Conservation (phyloP, 2,113 vertebrate species). For the Hoplias malabaricus region DNA sequence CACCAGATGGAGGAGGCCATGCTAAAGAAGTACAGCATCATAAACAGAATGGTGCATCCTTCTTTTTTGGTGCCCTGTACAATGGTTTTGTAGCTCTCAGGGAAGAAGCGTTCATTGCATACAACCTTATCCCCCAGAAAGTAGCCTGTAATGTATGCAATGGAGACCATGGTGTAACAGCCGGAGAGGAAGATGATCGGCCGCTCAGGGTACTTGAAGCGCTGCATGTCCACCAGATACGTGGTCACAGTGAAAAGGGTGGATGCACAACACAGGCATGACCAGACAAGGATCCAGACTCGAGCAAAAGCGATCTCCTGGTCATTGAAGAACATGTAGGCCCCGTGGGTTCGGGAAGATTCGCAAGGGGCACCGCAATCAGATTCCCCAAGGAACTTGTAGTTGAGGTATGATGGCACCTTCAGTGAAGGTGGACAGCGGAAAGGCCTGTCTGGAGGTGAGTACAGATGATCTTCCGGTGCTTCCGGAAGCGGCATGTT, state of each 20-base stretch:
- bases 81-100: slow-evolving; percentile 87
- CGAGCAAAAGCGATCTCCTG: slow-evolving; percentile 93
- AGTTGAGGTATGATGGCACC: slow-evolving; percentile 93
- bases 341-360: slow-evolving; percentile 80
- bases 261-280: slow-evolving; percentile 90
- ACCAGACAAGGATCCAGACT: slow-evolving; percentile 97
- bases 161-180: slow-evolving; percentile 97
- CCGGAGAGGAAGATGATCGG: slow-evolving; percentile 97
- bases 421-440: slow-evolving; percentile 85
- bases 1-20: slow-evolving; percentile 99
- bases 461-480: slow-evolving; percentile 42
- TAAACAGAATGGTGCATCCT: slow-evolving; percentile 97
- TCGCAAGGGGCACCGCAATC: slow-evolving; percentile 94
- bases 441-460: slow-evolving; percentile 78
- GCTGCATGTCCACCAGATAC: slow-evolving; percentile 97
- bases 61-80: slow-evolving; percentile 98
- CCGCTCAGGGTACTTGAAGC: slow-evolving; percentile 93
- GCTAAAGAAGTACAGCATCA: slow-evolving; percentile 98
- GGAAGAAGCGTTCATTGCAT: slow-evolving; percentile 88
- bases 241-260: slow-evolving; percentile 96
- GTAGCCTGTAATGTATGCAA: slow-evolving; percentile 95
- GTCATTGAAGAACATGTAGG: slow-evolving; percentile 93
- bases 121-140: slow-evolving; percentile 90
- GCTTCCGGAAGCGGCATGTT: slow-evolving; percentile 68
- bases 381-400: slow-evolving; percentile 87